Evolutionary conservation across 2,888 invertebrate genomes (phyloP), one percentile per base, ranked within the genome.

Genomic region (Chrysolina americana): DNA sequence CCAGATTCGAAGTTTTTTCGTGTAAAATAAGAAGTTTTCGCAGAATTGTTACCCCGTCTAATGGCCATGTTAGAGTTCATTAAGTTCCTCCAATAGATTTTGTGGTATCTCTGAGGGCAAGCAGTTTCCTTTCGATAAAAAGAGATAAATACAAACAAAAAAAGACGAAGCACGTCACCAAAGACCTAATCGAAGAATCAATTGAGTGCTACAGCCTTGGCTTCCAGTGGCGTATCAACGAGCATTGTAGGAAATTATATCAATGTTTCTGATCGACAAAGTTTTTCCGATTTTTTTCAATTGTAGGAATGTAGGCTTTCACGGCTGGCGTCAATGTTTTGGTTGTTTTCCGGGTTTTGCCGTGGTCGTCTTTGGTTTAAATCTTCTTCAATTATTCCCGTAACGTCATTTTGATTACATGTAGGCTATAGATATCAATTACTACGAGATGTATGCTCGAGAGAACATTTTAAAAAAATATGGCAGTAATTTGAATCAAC

Each of bases 111-210:
- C 59, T 56, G 17, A 69, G 48, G 6, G 21, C 17, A 41, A 48
- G 53, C 23, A 48, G 48, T 65, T 23, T 15, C 23, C 47, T 19
- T 23, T 13, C 9, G 21, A 47, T 19, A 66, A 66, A 66, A 66
- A 59, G 15, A 59, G 41, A 62, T 28, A 48, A 65, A 71, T 44
- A 66, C 17, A 71, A 65, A 71, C 53, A 65, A 50, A 65, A 53
- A 36, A 48, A 62, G 53, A 15, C 28, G 66, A 64, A 44, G 62
- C 48, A 53, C 66, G 70, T 66, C 68, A 53, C 63, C 41, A 41
- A 41, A 71, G 53, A 23, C 65, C 65, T 75, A 71, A 75, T 75
- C 59, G 65, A 64, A 48, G 65, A 65, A 65, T 75, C 69, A 71
- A 71, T 66, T 70, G 65, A 63, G 66, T 70, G 53, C 47, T 68